Evolutionary conservation across 2,113 vertebrate species (phyloP).

Genomic region (Aplodontia rufa): DNA sequence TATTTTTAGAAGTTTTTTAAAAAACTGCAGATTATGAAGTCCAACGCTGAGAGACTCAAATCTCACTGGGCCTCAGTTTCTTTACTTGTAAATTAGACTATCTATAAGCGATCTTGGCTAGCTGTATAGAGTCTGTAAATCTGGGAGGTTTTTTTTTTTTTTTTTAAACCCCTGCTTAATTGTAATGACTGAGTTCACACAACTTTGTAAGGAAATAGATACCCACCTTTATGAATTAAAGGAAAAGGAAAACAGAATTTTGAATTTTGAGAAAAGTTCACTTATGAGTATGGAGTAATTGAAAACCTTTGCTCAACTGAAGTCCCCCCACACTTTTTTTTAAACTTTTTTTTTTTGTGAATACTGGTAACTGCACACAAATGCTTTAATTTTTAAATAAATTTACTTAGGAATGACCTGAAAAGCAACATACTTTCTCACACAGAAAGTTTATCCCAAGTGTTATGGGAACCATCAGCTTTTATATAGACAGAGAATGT

Average conservation of each 20-base stretch:
- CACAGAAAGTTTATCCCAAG: conserved; percentile 12
- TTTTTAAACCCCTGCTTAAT: not conserved
- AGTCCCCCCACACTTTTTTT: not conserved
- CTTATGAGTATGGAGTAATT: not conserved
- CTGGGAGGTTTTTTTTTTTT: too few species aligned
- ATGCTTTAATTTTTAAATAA: conserved; percentile 38
- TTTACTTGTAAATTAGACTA: not conserved
- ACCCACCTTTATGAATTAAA: not conserved
- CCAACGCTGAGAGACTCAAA: not conserved
- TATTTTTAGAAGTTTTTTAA: conserved; percentile 31
- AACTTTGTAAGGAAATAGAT: not conserved
- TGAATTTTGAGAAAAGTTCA: not conserved
- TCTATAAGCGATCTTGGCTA: not conserved
- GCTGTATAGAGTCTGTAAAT: not conserved
- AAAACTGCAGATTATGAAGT: not conserved
- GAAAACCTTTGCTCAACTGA: not conserved
- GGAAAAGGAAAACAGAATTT: not conserved
- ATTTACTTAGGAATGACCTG: not conserved
- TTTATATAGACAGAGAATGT: conserved; percentile 11
- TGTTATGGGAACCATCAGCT: conserved; percentile 37
- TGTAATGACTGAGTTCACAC: not conserved
- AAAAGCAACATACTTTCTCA: conserved; percentile 33
- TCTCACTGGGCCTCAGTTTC: not conserved
- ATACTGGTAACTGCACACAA: not conserved
- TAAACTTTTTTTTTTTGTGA: not conserved